Evolutionary conservation across 2,113 vertebrate species (phyloP).

Genomic region (Thalassoma bifasciatum): DNA sequence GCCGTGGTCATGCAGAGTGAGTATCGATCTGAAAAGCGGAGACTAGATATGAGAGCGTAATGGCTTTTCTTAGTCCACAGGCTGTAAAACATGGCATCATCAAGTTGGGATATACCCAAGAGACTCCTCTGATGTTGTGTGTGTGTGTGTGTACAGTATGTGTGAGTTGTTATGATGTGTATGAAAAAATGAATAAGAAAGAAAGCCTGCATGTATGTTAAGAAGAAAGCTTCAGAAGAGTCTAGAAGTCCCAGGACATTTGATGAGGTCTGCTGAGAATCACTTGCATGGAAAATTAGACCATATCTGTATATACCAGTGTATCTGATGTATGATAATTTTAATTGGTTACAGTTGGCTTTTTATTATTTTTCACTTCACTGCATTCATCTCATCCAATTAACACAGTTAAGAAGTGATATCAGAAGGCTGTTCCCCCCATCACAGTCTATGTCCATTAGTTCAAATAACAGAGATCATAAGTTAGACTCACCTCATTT

Average conservation of each 20-base stretch:
- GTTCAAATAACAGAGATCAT: neutral
- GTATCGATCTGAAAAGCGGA: conserved; percentile 49
- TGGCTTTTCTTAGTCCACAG: conserved; percentile 26
- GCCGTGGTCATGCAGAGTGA: conserved; percentile 41
- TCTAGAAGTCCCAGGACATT: neutral
- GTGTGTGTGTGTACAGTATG: neutral
- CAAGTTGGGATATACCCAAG: neutral
- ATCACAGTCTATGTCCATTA: conserved; percentile 24
- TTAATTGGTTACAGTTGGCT: conserved; percentile 43
- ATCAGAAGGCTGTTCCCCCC: conserved; percentile 20
- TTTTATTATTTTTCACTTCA: conserved; percentile 28
- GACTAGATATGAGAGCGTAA: conserved; percentile 35
- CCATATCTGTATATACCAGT: neutral
- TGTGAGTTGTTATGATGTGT: neutral
- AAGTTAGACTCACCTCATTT: conserved; percentile 9
- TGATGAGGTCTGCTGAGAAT: conserved; percentile 2
- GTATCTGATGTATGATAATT: conserved; percentile 22
- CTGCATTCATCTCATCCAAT: conserved; percentile 27
- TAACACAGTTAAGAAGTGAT: conserved; percentile 18
- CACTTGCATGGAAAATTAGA: conserved; percentile 14
- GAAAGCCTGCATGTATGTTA: too few relatives aligned
- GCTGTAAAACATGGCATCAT: conserved; percentile 40
- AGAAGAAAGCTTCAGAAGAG: neutral
- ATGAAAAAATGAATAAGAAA: too few relatives aligned
- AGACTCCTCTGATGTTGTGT: conserved; percentile 1